Base-by-base conservation (phyloP, 2,888 invertebrate species). In the Leucophenga maculata region DNA sequence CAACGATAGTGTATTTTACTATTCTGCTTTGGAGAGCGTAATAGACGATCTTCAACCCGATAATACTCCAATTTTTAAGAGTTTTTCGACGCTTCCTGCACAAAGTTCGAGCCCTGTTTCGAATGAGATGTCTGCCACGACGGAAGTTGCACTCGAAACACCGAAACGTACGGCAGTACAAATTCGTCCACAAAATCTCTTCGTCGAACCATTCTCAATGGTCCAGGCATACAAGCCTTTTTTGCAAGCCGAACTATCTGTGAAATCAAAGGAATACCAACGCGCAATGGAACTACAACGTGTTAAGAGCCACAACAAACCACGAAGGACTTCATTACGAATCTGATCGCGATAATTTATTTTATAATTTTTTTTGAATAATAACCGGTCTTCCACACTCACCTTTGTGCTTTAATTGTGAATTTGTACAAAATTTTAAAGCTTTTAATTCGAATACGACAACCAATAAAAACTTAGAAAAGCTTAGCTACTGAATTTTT, bases 141-240 rank as follows among this genome's bases (percentile, higher is more conserved):
- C 26, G 4, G 26, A 39, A 39, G 39, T 6, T 39, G 8, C 39
- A 39, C 3, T 11, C 8, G 39, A 6, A 18, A 74, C 80, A 4
- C 76, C 82, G 1, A 79, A 74, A 54, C 74, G 75, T 0, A 44
- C 69, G 2, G 74, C 72, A 9, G 70, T 55, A n/a, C 67, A 75
- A 16, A 67, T 77, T 16, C 78, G 77, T 1, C 67, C 80, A 22
- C 73, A 78, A 1, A 80, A 79, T 57, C 46, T 80, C n/a, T 78
- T 81, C 16, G 70, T 68, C 20, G 70, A 73, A 59, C 68, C 74
- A 26, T 22, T 67, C 44, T 72, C 9, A 77, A 78, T 54, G 69
- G 59, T 55, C 74, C 80, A 0, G 77, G 80, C 6, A n/a, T 39
- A 32, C 0, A 46, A 67, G 9, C 73, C 76, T 0, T 22, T 65